A percentile compares a stretch with the other conserved stretches of the same genome.
These are phyloP conservation scores for Philhelius pedissequus DNA, from an alignment of 2,888 invertebrate species.

Conservation along the genomic window DNA sequence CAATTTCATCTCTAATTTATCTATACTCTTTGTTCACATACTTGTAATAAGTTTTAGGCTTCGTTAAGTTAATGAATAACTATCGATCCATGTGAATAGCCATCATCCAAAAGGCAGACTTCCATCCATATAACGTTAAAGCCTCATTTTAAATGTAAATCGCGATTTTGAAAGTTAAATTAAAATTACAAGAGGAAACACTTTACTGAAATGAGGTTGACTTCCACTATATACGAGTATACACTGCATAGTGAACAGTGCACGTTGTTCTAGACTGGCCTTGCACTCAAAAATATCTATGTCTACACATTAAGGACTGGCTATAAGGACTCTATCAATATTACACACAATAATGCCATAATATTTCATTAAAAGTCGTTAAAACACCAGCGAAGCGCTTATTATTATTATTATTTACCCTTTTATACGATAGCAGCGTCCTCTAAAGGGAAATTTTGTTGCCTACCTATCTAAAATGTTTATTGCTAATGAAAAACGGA, in stretches of 20 bases:
- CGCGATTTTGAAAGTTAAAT: constrained; percentile 12
- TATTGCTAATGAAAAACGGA: constrained; percentile 47
- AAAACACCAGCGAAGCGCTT: constrained; percentile 27
- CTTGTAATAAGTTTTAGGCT: neutral
- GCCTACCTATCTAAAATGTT: constrained; percentile 20
- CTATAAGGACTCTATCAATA: constrained; percentile 2
- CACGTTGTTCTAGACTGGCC: neutral
- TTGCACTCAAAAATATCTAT: neutral
- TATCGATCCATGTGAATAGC: neutral
- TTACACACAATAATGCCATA: constrained; percentile 17
- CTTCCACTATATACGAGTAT: neutral
- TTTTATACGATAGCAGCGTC: constrained; percentile 6
- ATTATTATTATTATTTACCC: constrained; percentile 30
- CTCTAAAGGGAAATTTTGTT: neutral
- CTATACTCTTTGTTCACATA: too few relatives aligned
- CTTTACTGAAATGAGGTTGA: constrained; percentile 1
- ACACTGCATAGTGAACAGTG: too few relatives aligned
- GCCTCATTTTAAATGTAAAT: neutral
- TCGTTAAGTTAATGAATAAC: neutral
- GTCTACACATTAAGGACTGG: neutral
- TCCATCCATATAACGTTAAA: neutral
- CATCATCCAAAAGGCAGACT: neutral
- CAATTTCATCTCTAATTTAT: too few relatives aligned
- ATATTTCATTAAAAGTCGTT: constrained; percentile 29
- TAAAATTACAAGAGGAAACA: constrained; percentile 19